Evolutionary conservation across 2,797 vertebrate species (phyloP).

Genomic region (Gobionotothen gibberifrons): DNA sequence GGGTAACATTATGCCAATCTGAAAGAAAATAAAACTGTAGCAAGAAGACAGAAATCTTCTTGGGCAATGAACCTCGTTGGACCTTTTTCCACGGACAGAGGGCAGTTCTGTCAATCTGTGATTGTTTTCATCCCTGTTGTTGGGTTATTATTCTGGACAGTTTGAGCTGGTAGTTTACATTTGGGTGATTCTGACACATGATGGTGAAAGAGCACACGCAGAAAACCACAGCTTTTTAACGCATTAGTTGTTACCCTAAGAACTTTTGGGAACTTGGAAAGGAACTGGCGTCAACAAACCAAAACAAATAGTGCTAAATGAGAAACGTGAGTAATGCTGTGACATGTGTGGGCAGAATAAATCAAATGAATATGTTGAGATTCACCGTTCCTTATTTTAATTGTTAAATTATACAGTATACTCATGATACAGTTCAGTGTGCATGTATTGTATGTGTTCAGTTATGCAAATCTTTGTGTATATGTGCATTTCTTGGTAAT

Average conservation of each 20-base stretch:
- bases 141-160: conserved; percentile 34
- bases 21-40: conserved; percentile 4
- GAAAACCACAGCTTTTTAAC: conserved; percentile 11
- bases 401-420: conserved; percentile 1
- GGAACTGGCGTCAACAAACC: neutral
- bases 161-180: conserved; percentile 40
- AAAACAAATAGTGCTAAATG: too few species aligned
- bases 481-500: neutral
- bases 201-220: conserved; percentile 3
- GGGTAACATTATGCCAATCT: conserved; percentile 1
- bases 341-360: conserved; percentile 7
- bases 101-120: conserved; percentile 43
- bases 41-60: conserved; percentile 17
- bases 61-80: conserved; percentile 8
- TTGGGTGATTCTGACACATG: conserved; percentile 14
- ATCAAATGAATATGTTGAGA: neutral
- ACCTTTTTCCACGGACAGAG: conserved; percentile 43
- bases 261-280: conserved; percentile 11
- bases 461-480: neutral
- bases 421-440: neutral
- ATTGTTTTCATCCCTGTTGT: conserved; percentile 26
- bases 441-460: neutral
- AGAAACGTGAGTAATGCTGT: conserved; percentile 12
- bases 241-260: neutral
- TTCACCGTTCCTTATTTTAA: conserved; percentile 5